These are phyloP conservation scores for Lepilemur septentrionalis DNA, from an alignment of 2,797 vertebrate genomes.

Conservation along the genomic window DNA sequence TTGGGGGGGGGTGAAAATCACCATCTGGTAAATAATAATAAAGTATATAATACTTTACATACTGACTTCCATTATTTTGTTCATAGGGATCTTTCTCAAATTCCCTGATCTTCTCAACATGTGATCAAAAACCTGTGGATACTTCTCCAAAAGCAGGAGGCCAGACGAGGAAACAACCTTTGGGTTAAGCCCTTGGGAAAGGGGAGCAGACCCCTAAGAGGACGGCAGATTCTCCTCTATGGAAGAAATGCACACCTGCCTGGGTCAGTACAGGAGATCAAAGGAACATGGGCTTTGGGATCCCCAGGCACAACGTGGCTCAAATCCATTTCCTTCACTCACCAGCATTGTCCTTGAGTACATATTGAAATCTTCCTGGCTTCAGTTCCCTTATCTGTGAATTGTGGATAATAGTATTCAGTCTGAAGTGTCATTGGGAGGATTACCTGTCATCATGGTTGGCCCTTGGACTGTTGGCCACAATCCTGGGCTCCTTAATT, in stretches of 20 bases:
- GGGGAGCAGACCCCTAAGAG: fast-evolving
- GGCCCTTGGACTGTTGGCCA: background rate
- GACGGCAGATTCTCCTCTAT: fast-evolving
- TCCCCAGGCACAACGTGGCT: background rate
- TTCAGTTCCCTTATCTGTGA: background rate
- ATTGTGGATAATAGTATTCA: background rate
- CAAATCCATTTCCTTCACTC: background rate
- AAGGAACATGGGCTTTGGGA: background rate
- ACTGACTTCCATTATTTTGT: background rate
- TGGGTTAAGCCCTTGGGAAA: background rate
- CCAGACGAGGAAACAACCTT: background rate
- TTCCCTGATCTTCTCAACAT: background rate
- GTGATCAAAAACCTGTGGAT: background rate
- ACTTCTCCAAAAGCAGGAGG: background rate
- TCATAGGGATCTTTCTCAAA: fast-evolving
- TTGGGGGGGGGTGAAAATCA: background rate
- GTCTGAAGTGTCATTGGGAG: background rate
- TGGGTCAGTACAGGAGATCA: background rate
- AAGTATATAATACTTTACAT: background rate
- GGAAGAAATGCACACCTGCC: background rate
- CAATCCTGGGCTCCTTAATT: background rate
- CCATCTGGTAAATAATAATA: constrained; percentile 18
- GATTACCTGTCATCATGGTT: background rate
- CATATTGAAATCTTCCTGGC: background rate
- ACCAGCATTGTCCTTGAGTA: background rate